Percentiles rank a stretch among this genome's conserved stretches.
Evolutionary conservation across 2,113 vertebrate species (phyloP).

Genomic region (Aythya baeri): DNA sequence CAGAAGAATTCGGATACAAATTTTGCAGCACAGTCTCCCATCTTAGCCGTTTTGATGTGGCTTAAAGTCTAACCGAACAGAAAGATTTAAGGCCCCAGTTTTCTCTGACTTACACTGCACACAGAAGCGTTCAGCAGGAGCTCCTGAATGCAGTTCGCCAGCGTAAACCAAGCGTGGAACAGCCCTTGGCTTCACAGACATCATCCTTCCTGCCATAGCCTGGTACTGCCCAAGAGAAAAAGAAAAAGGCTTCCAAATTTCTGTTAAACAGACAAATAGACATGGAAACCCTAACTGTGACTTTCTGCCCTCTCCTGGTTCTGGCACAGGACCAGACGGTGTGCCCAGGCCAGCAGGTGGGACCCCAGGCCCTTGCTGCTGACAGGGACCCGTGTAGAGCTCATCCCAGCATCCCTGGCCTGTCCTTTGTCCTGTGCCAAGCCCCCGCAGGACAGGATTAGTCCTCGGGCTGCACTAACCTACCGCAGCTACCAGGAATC

Average conservation of each 20-base stretch:
- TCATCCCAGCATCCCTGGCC: background rate
- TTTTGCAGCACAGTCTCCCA: background rate
- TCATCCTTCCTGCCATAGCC: background rate
- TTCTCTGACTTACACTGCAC: background rate
- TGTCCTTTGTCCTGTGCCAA: background rate
- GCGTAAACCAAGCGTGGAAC: background rate
- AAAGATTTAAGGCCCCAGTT: background rate
- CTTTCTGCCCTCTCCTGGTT: background rate
- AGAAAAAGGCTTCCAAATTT: background rate
- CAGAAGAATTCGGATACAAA: background rate
- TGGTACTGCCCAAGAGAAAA: background rate
- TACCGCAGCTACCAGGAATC: background rate
- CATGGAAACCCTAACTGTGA: background rate
- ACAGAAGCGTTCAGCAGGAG: background rate
- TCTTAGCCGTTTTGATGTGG: background rate
- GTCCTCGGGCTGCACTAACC: background rate
- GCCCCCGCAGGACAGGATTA: rapidly evolving
- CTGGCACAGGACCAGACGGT: background rate
- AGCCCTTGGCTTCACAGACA: background rate
- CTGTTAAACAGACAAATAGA: background rate
- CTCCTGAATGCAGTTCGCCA: background rate
- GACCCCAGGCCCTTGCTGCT: background rate
- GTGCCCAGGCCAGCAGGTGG: rapidly evolving
- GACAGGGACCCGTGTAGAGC: background rate
- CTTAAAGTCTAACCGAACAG: background rate